These are phyloP conservation scores for Trogon melanurus DNA, from an alignment of 2,113 vertebrate species.

Conservation along the genomic window DNA sequence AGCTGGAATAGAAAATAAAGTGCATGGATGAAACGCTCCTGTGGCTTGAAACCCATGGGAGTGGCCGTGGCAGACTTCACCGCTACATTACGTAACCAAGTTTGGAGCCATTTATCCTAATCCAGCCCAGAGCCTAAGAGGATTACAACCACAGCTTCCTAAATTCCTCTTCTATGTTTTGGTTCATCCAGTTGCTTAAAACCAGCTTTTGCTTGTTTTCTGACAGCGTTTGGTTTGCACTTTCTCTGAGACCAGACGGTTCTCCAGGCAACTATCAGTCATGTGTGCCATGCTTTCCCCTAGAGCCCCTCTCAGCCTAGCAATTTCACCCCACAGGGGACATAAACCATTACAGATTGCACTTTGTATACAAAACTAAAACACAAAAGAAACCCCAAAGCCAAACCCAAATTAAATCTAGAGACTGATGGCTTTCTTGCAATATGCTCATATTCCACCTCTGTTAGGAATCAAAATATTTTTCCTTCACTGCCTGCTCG, in stretches of 20 bases:
- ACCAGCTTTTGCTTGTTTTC: not conserved
- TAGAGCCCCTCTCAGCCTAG: not conserved
- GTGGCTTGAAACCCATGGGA: not conserved
- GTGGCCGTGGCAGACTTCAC: not conserved
- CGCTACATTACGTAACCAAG: not conserved
- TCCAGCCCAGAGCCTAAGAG: conserved; percentile 10
- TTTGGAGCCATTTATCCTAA: conserved; percentile 28
- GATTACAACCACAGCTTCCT: not conserved
- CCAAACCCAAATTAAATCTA: not conserved
- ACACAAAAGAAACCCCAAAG: not conserved
- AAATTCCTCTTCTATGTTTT: conserved; percentile 31
- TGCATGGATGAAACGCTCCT: not conserved
- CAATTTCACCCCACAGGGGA: not conserved
- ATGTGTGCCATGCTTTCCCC: not conserved
- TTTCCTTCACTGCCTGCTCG: not conserved
- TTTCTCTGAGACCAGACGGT: not conserved
- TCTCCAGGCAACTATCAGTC: not conserved
- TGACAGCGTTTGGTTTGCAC: not conserved
- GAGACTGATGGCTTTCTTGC: not conserved
- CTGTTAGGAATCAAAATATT: not conserved
- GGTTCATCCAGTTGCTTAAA: conserved; percentile 18
- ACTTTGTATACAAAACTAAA: not conserved
- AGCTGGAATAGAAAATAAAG: not conserved
- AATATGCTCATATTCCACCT: not conserved
- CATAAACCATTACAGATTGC: not conserved